phyloP scores from a whole-genome alignment of 2,797 vertebrate genomes.

The Mycteria americana region DNA sequence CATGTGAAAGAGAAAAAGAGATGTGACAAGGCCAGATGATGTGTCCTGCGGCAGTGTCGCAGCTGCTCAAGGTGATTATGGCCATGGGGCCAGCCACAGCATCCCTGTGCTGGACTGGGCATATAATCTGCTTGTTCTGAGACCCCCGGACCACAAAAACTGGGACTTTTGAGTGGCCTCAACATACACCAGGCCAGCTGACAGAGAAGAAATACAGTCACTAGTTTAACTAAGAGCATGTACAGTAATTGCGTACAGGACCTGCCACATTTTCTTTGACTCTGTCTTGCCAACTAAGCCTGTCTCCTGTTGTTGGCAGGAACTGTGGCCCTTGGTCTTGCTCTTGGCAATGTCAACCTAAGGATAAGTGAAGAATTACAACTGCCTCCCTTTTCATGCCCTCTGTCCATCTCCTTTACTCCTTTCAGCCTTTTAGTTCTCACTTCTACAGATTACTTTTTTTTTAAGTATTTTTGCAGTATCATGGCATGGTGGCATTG shows the following conservation, averaged over 20 bases:
- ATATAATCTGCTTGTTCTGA: neutral
- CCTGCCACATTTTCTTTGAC: neutral
- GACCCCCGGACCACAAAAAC: neutral
- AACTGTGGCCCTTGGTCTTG: neutral
- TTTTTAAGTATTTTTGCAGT: neutral
- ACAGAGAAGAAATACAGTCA: neutral
- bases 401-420: neutral
- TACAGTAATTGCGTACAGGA: neutral
- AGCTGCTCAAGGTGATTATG: neutral
- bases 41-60: neutral
- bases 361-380: neutral
- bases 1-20: neutral
- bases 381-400: neutral
- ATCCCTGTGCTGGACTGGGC: neutral
- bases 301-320: neutral
- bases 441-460: neutral
- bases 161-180: neutral
- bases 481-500: neutral
- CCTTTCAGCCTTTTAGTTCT: neutral
- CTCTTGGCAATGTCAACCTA: neutral
- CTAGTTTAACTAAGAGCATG: neutral
- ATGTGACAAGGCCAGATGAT: neutral
- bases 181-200: neutral
- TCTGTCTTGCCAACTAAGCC: neutral
- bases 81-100: neutral